Evolutionary conservation across 92 coral and sea anemone genomes (phyloP).

Genomic region (Porites rus): DNA sequence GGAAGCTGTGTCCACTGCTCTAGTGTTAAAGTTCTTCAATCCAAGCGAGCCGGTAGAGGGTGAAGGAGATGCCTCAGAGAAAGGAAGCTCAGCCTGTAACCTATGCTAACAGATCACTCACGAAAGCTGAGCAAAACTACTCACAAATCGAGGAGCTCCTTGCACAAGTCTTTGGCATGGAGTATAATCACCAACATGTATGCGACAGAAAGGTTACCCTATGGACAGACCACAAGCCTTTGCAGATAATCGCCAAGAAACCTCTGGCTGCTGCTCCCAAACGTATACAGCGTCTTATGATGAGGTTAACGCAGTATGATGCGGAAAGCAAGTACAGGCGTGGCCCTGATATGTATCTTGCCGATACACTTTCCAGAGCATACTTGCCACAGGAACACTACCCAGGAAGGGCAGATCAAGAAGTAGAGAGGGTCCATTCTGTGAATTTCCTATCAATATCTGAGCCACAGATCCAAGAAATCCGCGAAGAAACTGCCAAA

Average conservation of each 20-base stretch:
- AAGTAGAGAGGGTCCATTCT: constrained; percentile 19
- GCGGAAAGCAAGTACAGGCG: constrained; percentile 43
- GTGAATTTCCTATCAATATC: constrained; percentile 49
- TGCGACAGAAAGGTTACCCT: constrained; percentile 2
- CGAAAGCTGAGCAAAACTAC: constrained; percentile 46
- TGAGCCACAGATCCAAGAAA: constrained; percentile 48
- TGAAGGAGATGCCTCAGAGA: constrained; percentile 39
- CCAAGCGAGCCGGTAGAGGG: background rate
- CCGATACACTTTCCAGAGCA: constrained; percentile 57
- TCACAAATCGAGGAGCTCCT: constrained; percentile 52
- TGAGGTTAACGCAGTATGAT: constrained; percentile 36
- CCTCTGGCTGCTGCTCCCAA: constrained; percentile 64
- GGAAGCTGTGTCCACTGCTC: constrained; percentile 57
- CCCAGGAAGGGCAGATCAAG: too few relatives aligned
- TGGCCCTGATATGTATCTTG: constrained; percentile 51
- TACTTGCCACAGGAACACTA: constrained; percentile 5
- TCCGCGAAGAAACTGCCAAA: constrained; percentile 55
- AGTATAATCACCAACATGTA: constrained; percentile 44
- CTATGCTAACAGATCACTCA: constrained; percentile 36
- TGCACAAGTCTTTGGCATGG: constrained; percentile 57
- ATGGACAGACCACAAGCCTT: constrained; percentile 74
- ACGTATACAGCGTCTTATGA: constrained; percentile 50
- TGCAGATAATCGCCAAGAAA: constrained; percentile 54
- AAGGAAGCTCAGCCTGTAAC: constrained; percentile 48
- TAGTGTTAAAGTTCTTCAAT: constrained; percentile 23